Evolutionary conservation across 2,113 vertebrate genomes (phyloP), one percentile per base, ranked within the genome.

Genomic region (Accipiter cooperii): DNA sequence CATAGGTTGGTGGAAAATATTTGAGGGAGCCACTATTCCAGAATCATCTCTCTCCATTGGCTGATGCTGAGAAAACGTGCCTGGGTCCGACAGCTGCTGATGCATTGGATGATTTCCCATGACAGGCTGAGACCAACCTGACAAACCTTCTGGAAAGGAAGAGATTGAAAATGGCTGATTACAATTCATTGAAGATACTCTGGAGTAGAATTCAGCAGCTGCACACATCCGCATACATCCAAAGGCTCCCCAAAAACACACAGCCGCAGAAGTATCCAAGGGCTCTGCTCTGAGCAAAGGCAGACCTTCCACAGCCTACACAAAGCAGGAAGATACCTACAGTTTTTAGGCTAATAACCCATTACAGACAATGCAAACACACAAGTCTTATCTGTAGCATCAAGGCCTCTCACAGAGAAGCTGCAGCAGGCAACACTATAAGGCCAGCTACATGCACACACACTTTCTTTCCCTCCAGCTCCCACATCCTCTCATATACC

Each of bases 1-100:
- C 98, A 99, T 98, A 81, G 99, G 98, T 98, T 99, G 99, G 98
- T 99, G 99, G 97, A 99, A 99, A 97, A 99, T 99, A 97, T 99
- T 99, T 13, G 99, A 99, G 52, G 99, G 99, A 97, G 99, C 99
- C 95, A 99, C 98, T 61, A 99, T 99, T 98, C 99, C 99, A 31
- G 99, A 99, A 97, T 99, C 99, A 82, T 99, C 99, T 98, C 99
- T 99, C 96, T 99, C 99, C 99, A 99, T 99, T 47, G 99, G 98
- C 96, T 99, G 99, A 98, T 99, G 99, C 97, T 99, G 99, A 85
- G 99, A 99, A 98, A 99, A 99, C 8, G 99, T 98, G 14, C 98
- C 99, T 10, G 99, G 99, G 88, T 99, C 99, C 1, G 99, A 99
- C 85, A 99, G 97, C 95, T 99, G 99, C 91, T 99, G 99, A 98